Evolutionary conservation across 2,797 vertebrate species (phyloP), one percentile per base, ranked within the genome.

Genomic region (Danio aesculapii): DNA sequence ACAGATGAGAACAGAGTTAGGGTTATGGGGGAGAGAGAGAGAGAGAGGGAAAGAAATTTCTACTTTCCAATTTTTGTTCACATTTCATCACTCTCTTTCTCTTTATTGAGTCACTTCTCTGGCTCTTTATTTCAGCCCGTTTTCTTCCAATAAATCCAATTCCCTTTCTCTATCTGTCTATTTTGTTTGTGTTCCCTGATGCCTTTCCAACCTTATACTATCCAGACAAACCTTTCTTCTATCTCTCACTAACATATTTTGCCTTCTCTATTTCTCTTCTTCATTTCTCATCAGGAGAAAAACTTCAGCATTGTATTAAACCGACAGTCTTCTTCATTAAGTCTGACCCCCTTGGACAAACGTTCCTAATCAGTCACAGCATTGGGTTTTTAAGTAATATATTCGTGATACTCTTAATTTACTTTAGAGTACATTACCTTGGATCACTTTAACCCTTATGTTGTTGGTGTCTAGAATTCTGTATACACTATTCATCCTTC

Each of bases 1-100:
- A 69, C 79, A 52, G 69, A 63, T 41, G 61, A 81, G 59, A 81
- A 66, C 70, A 81, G 41, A 83, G 71, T 53, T 58, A 78, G 47
- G 75, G 78, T 55, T 70, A 69, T 47, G 44, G 62, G 39, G 43
- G 64, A 69, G 49, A 62, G 14, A 46, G 58, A 53, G 17, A 61
- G 52, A 49, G 47, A 43, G 13, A 63, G 55, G 44, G 44, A 76
- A 21, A 59, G 19, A 63, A 8, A 53, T 44, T 5, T 69, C 13
- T 50, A 16, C 19, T 69, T 52, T 72, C 41, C n/a, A 58, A 73
- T 58, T 58, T 73, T 21, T 58, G 53, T 14, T 58, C n/a, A 14
- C n/a, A 41, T 39, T 78, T 39, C 41, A 64, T 50, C 47, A 49
- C 16, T 71, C 64, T 58, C 17, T 58, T 17, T 75, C 49, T 53